Conservation (phyloP, 2,797 vertebrate species). For the Poeciliopsis infans region DNA sequence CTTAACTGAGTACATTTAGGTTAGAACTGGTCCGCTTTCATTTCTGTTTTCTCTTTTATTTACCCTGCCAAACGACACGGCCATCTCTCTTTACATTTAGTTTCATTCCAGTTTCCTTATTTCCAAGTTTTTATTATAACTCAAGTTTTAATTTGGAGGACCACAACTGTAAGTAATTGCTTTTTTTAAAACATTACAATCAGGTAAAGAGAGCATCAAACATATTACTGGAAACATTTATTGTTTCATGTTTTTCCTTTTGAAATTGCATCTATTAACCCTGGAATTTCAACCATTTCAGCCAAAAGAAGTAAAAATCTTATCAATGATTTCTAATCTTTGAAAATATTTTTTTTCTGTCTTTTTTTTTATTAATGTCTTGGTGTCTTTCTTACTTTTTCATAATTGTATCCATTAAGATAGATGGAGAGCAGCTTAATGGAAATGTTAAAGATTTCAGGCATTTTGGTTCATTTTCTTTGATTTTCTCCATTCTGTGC, state of each 20-base stretch:
- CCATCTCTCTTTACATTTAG: neutral
- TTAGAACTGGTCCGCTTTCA: neutral
- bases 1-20: neutral
- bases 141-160: neutral
- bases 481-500: neutral
- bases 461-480: neutral
- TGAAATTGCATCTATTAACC: neutral
- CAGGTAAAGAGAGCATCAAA: neutral
- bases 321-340: neutral
- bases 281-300: neutral
- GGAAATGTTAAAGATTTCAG: neutral
- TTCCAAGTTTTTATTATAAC: neutral
- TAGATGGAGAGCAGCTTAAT: neutral
- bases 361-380: neutral
- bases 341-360: neutral
- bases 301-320: neutral
- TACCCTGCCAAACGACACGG: neutral
- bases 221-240: neutral
- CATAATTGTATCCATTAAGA: neutral
- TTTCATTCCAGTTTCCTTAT: neutral
- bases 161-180: neutral
- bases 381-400: neutral
- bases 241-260: neutral
- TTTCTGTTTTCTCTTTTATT: neutral
- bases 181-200: neutral